These are phyloP conservation scores for Hippasteria phrygiana DNA, from an alignment of 53 echinoderm and acorn worm species.

Conservation along the genomic window DNA sequence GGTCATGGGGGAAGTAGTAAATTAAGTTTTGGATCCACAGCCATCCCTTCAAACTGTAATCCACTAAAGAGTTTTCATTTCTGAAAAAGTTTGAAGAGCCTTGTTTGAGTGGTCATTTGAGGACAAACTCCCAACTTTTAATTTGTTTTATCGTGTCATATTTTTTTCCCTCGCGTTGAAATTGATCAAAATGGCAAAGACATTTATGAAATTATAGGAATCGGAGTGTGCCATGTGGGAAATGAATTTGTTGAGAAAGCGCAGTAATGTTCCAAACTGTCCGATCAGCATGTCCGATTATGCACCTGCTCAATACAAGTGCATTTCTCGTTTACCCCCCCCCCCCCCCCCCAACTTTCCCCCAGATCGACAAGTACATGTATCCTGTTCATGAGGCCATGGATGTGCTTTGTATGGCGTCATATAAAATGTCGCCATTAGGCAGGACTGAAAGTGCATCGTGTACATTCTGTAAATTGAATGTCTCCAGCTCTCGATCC, in stretches of 20 bases:
- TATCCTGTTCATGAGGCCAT: neutral
- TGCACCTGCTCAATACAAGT: no score
- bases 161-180: no score
- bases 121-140: no score
- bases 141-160: no score
- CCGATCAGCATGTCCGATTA: neutral
- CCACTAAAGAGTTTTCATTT: no score
- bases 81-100: no score
- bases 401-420: neutral
- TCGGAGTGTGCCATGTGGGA: neutral
- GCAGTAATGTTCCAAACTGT: neutral
- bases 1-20: no score
- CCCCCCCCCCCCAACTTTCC: neutral
- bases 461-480: constrained; percentile 28
- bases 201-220: constrained; percentile 5
- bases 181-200: neutral
- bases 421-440: constrained; percentile 32
- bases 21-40: no score
- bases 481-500: neutral
- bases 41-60: no score
- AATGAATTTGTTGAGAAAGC: neutral
- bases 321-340: no score
- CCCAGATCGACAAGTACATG: neutral
- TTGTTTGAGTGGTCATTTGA: no score
- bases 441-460: constrained; percentile 23